Conservation (phyloP, 2,113 vertebrate genomes). For the Calyptomena viridis region DNA sequence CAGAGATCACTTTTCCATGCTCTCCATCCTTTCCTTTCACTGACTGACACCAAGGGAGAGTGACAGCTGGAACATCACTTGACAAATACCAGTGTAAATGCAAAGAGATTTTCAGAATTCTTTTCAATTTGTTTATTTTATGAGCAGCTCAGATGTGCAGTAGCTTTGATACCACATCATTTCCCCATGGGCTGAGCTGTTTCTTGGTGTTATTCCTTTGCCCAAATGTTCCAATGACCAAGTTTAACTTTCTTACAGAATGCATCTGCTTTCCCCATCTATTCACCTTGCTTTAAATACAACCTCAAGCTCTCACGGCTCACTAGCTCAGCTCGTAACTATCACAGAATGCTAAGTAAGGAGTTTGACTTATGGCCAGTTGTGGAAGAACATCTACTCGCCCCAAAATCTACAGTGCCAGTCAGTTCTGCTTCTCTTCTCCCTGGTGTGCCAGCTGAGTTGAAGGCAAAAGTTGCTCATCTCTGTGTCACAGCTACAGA, state of each 20-base stretch:
- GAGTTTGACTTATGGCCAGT: neutral
- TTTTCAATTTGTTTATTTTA: neutral
- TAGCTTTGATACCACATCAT: neutral
- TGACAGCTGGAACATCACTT: neutral
- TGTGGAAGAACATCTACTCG: neutral
- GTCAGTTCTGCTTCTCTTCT: neutral
- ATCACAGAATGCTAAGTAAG: neutral
- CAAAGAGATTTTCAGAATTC: neutral
- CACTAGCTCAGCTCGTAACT: neutral
- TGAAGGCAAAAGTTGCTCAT: neutral
- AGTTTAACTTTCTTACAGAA: neutral
- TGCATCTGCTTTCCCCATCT: neutral
- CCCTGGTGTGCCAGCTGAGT: neutral
- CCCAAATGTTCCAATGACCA: neutral
- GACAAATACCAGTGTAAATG: neutral
- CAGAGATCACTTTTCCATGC: neutral
- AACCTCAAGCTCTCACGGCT: neutral
- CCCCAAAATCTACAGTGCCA: neutral
- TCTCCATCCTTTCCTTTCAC: neutral
- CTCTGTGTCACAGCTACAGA: accelerated
- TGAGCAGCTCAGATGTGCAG: accelerated
- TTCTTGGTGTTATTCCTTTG: neutral
- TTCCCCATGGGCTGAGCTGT: neutral
- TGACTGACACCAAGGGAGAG: neutral
- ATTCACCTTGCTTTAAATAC: neutral